Evolutionary conservation across 2,797 vertebrate genomes (phyloP), one percentile per base, ranked within the genome.

Genomic region (Mareca penelope): DNA sequence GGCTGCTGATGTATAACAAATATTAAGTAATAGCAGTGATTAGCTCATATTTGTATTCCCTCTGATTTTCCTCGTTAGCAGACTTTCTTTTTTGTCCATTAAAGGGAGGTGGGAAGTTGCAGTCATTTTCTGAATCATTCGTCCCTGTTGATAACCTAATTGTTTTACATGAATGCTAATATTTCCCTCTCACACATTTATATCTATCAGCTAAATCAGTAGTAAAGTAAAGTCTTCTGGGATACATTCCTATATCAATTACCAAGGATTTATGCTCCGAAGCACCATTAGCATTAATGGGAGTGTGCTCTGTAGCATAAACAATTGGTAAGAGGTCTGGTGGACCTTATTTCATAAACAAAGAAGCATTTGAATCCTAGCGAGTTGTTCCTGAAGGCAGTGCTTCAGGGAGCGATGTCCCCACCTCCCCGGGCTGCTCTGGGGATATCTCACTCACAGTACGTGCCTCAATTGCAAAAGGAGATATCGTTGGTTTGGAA

Each of bases 121-220:
- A 96, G 65, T 95, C 90, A 85, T 93, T 96, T 95, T 94, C 92
- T 86, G 93, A 96, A 89, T 91, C 63, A 82, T 93, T 96, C 63
- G 28, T 85, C 91, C 92, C 89, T 91, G 92, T 92, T 97, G 89
- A 93, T 94, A 96, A 87, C 86, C 92, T 86, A 96, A 94, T 96
- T 95, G 94, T 95, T 95, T 95, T 92, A 91, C 88, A 95, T 94
- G 94, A 95, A 93, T 95, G 90, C 88, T 95, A 88, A 89, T 96
- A 96, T 94, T 95, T 96, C 95, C 91, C 82, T 82, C 96, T 91
- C 83, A 94, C 85, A 92, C 64, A 89, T 94, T 95, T 94, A 87
- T 96, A 94, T 89, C 95, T 94, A 94, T 94, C 95, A 95, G 93
- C 95, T 94, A 96, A 96, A 95, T 93, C 96, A 95, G 92, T 95